A percentile compares a stretch with the other conserved stretches of the same genome.
Evolutionary conservation across 2,797 vertebrate genomes (phyloP).

Genomic region (Anableps anableps): DNA sequence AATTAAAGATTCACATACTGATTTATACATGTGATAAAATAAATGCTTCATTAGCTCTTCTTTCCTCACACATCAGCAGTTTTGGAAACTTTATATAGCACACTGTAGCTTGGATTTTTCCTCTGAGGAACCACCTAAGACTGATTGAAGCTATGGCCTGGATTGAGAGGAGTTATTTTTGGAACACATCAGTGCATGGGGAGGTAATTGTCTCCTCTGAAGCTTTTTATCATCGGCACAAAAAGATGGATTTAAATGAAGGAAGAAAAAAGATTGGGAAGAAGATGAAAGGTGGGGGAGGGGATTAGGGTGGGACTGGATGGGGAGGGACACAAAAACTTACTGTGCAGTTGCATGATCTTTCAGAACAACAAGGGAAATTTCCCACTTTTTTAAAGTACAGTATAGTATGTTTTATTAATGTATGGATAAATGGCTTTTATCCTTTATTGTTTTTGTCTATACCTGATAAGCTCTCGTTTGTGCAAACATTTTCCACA

Average conservation of each 20-base stretch:
- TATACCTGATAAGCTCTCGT: constrained; percentile 31
- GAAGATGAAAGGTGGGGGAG: not conserved
- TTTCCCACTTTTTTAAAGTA: not conserved
- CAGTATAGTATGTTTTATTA: not conserved
- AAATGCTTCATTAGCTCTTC: constrained; percentile 5
- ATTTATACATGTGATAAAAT: constrained; percentile 5
- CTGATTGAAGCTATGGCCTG: constrained; percentile 74
- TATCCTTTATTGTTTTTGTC: constrained; percentile 10
- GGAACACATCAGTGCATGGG: constrained; percentile 67
- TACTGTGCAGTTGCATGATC: not conserved
- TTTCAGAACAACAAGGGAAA: not conserved
- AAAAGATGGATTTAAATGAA: constrained; percentile 51
- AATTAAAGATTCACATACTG: not conserved
- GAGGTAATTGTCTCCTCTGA: constrained; percentile 76
- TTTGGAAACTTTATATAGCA: constrained; percentile 43
- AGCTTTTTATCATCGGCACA: constrained; percentile 67
- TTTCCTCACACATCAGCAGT: constrained; percentile 41
- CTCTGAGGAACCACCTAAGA: constrained; percentile 61
- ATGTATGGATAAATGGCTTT: constrained; percentile 3
- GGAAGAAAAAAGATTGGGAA: constrained; percentile 22
- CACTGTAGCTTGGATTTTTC: constrained; percentile 44
- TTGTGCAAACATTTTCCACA: constrained; percentile 56
- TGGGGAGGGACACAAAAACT: not conserved
- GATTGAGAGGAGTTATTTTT: constrained; percentile 79
- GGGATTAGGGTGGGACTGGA: not conserved